Base-by-base conservation (phyloP, 1,140 invertebrate species). In the Philopotamus ludificatus region DNA sequence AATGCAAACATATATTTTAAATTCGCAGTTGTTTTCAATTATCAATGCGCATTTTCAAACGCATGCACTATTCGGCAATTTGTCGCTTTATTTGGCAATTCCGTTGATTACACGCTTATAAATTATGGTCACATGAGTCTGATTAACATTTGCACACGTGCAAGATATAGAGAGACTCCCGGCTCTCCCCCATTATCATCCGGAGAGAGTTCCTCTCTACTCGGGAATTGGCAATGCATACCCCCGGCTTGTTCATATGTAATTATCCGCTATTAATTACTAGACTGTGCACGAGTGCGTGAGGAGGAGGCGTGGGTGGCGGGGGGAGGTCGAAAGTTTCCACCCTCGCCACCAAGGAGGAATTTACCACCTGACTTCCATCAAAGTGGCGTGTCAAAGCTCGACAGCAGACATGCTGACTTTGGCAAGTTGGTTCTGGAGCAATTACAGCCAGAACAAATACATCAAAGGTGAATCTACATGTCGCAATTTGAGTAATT, bases 201-300 rank as follows among this genome's bases (percentile, higher is more conserved):
- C 49, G 23, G 21, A 63, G 47, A 45, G 49, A 39, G 28, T 42
- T 23, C 8, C 20, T 10, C 42, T n/a, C 34, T 20, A 16, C 53
- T 63, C 26, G 18, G n/a, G 49, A 44, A 63, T 26, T 34, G 28
- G 12, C 28, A 41, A n/a, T 42, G 34, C 22, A 63, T 41, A 39
- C 25, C 50, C 57, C 54, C 53, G 45, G 57, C 59, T 57, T 63
- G 55, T 50, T 34, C 62, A 21, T 34, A 23, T 68, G 66, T 68
- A 65, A 68, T 68, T 68, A 68, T 68, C 55, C 62, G 18, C 62
- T 60, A 68, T 68, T 68, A 65, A 68, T 68, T 68, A 67, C 66
- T 16, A 60, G 42, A 10, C 42, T 20, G 50, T 8, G 22, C 26
- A 51, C n/a, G 47, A 4, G 60, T 51, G 60, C 3, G 45, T 51